These are phyloP conservation scores for Pristionchus maxplancki DNA, from an alignment of 2,888 invertebrate species.

Conservation along the genomic window DNA sequence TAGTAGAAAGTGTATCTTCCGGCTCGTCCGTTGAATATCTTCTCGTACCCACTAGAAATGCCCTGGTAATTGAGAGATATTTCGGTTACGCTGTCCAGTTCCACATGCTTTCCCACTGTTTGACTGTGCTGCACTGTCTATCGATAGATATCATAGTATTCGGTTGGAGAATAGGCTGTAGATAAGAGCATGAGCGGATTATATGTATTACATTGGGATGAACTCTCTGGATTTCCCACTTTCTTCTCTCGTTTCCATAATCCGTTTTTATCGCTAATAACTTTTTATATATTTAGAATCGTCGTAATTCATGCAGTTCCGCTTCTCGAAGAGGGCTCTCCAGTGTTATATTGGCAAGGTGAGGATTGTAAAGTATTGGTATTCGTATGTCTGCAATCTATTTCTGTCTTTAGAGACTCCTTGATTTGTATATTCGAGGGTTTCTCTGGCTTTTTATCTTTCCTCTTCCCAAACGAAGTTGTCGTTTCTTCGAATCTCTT, in stretches of 20 bases:
- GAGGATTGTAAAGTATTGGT: slow-evolving; percentile 78
- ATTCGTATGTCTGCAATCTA: background rate
- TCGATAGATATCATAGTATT: background rate
- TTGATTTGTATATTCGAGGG: slow-evolving; percentile 16
- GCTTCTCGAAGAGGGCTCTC: slow-evolving; percentile 75
- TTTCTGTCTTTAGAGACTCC: slow-evolving; percentile 9
- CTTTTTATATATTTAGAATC: slow-evolving; percentile 11
- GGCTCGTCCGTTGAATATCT: slow-evolving; percentile 25
- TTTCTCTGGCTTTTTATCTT: slow-evolving; percentile 82
- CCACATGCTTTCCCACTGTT: background rate
- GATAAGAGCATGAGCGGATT: slow-evolving; percentile 14
- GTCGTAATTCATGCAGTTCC: slow-evolving; percentile 78
- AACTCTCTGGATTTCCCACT: background rate
- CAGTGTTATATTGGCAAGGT: slow-evolving; percentile 78
- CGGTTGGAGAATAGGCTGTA: background rate
- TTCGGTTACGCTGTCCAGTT: background rate
- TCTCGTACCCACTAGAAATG: background rate
- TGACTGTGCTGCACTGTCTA: background rate
- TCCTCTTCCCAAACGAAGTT: too few relatives aligned
- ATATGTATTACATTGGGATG: background rate
- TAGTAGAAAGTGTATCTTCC: slow-evolving; percentile 8
- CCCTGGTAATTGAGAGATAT: slow-evolving; percentile 26
- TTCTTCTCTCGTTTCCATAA: slow-evolving; percentile 8
- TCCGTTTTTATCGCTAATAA: background rate
- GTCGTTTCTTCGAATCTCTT: background rate